phyloP scores from a whole-genome alignment of 2,797 vertebrate species.

The Macroramphosus scolopax region DNA sequence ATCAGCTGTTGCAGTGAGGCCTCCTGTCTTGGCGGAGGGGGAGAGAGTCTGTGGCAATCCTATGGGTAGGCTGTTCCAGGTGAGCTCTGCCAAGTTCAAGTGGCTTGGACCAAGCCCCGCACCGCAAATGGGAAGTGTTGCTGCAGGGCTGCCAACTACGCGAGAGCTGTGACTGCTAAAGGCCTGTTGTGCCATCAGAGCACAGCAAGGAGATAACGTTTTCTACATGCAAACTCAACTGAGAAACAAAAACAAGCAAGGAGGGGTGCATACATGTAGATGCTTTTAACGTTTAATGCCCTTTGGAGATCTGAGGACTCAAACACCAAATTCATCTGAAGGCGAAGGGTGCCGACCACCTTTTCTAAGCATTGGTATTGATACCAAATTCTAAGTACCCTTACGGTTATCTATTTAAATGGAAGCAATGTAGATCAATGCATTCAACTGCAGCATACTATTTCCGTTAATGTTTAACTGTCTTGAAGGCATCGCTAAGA shows the following conservation, averaged over 20 bases:
- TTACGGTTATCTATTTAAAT: too few relatives aligned
- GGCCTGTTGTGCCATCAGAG: slow-evolving; percentile 36
- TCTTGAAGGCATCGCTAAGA: slow-evolving; percentile 9
- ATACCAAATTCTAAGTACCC: too few relatives aligned
- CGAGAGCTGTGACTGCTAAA: slow-evolving; percentile 48
- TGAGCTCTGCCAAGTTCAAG: slow-evolving; percentile 77
- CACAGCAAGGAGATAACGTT: slow-evolving; percentile 46
- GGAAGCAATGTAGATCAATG: slow-evolving; percentile 41
- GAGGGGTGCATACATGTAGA: slow-evolving; percentile 50
- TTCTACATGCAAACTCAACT: slow-evolving; percentile 26
- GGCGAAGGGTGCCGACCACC: too few relatives aligned
- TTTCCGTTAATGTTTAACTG: slow-evolving; percentile 37
- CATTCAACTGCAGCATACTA: slow-evolving; percentile 33
- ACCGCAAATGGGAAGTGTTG: slow-evolving; percentile 74
- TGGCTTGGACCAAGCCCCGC: slow-evolving; percentile 74
- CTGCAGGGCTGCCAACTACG: slow-evolving; percentile 69
- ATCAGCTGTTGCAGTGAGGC: slow-evolving; percentile 58
- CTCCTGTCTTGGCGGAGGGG: slow-evolving; percentile 51
- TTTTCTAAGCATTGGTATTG: too few relatives aligned
- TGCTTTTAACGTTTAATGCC: slow-evolving; percentile 60
- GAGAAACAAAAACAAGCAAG: slow-evolving; percentile 8
- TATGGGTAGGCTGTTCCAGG: slow-evolving; percentile 73
- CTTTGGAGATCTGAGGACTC: too few relatives aligned
- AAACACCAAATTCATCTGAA: too few relatives aligned
- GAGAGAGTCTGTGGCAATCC: slow-evolving; percentile 62